Percentiles rank a stretch among this genome's conserved stretches.
Conservation (phyloP, 2,888 invertebrate species). For the Chaetoderma sp. region DNA sequence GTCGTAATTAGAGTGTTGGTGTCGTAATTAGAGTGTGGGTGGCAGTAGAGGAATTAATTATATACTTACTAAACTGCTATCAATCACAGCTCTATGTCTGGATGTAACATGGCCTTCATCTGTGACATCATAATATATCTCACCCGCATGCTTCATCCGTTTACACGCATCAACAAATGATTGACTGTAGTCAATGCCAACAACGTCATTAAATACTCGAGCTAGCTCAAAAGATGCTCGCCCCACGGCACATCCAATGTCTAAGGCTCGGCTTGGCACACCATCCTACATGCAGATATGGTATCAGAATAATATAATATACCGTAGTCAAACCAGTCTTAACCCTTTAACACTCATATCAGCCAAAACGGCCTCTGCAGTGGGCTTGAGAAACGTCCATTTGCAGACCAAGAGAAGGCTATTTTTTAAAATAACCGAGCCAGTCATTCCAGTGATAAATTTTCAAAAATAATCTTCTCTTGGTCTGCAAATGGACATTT, state of each 20-base stretch:
- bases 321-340: neutral
- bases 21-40: too few species aligned
- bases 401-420: too few species aligned
- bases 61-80: slow-evolving; percentile 50
- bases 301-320: neutral
- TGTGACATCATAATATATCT: slow-evolving; percentile 51
- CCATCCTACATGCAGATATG: slow-evolving; percentile 29
- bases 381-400: too few species aligned
- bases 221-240: slow-evolving; percentile 65
- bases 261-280: slow-evolving; percentile 57
- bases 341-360: too few species aligned
- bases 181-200: slow-evolving; percentile 66
- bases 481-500: too few species aligned
- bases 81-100: slow-evolving; percentile 48
- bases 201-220: slow-evolving; percentile 55
- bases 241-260: slow-evolving; percentile 69
- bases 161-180: slow-evolving; percentile 64
- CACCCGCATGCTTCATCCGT: slow-evolving; percentile 49
- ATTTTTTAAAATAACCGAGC: too few species aligned
- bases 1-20: too few species aligned
- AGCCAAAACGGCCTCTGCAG: too few species aligned
- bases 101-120: slow-evolving; percentile 63
- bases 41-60: too few species aligned
- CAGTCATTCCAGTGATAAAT: too few species aligned
- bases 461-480: too few species aligned